phyloP scores from a whole-genome alignment of 2,797 vertebrate species.

The Rallus crepitans region DNA sequence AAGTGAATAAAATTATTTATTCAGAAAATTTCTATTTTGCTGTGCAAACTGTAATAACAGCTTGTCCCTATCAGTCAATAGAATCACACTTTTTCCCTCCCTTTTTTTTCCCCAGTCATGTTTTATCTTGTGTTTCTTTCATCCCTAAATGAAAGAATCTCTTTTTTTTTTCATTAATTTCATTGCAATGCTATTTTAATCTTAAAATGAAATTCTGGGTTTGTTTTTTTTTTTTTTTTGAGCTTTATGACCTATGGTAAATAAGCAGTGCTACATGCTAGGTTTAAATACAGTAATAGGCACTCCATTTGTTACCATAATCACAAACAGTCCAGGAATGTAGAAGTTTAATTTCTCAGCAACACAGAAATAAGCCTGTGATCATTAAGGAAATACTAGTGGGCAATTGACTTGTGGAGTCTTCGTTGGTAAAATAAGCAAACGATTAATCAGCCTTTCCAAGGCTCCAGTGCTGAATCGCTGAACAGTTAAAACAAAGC shows the following conservation, averaged over 20 bases:
- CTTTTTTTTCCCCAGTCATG: rapidly evolving
- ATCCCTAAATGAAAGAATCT: background rate
- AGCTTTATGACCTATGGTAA: background rate
- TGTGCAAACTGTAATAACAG: background rate
- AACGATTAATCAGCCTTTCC: constrained; percentile 40
- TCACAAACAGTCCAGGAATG: background rate
- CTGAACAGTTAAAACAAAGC: background rate
- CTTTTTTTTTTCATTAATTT: background rate
- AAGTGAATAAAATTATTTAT: background rate
- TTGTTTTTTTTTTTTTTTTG: background rate
- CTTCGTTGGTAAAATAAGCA: constrained; percentile 45
- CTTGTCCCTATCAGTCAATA: background rate
- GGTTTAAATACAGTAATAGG: background rate
- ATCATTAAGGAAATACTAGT: background rate
- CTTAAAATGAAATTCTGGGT: background rate
- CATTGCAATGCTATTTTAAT: background rate
- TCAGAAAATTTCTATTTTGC: background rate
- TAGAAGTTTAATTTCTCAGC: background rate
- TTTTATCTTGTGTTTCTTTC: background rate
- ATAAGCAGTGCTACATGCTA: background rate
- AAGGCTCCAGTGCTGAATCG: constrained; percentile 4
- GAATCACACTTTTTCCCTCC: background rate
- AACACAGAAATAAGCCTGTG: background rate
- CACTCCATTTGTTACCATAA: background rate
- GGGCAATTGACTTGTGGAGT: background rate